Conservation (phyloP, 2,113 vertebrate species). For the Atlantisia rogersi region DNA sequence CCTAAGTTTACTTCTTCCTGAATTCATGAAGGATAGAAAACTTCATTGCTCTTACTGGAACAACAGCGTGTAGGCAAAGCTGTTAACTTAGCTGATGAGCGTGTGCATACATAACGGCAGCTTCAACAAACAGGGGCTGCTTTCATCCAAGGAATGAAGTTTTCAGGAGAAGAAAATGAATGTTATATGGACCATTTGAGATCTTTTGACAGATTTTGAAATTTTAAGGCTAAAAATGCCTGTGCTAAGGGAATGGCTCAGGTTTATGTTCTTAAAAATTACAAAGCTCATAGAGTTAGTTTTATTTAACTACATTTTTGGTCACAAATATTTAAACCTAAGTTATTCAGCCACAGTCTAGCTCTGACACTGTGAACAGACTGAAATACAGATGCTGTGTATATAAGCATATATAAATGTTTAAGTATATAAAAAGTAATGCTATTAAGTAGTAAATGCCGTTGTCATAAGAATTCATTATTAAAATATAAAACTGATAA, state of each 20-base stretch:
- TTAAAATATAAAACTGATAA: not conserved
- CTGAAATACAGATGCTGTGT: not conserved
- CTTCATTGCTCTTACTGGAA: not conserved
- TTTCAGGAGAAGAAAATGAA: not conserved
- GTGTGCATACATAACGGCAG: rapidly evolving
- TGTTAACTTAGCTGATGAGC: not conserved
- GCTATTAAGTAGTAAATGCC: not conserved
- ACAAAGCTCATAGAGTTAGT: not conserved
- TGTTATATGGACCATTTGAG: not conserved
- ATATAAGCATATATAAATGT: not conserved
- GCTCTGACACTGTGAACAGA: not conserved
- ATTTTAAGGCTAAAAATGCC: not conserved
- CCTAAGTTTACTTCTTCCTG: not conserved
- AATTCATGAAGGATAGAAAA: not conserved
- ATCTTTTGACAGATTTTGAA: not conserved
- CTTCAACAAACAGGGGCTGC: not conserved
- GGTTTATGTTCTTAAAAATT: not conserved
- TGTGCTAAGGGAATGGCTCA: not conserved
- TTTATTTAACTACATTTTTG: not conserved
- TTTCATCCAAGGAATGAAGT: not conserved
- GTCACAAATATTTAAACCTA: not conserved
- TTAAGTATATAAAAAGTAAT: not conserved
- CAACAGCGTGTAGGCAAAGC: not conserved
- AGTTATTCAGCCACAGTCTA: not conserved
- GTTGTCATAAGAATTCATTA: not conserved